Percentiles rank a stretch among this genome's conserved stretches.
phyloP scores from a whole-genome alignment of 2,797 vertebrate genomes.

The Pseudochirops corinnae region DNA sequence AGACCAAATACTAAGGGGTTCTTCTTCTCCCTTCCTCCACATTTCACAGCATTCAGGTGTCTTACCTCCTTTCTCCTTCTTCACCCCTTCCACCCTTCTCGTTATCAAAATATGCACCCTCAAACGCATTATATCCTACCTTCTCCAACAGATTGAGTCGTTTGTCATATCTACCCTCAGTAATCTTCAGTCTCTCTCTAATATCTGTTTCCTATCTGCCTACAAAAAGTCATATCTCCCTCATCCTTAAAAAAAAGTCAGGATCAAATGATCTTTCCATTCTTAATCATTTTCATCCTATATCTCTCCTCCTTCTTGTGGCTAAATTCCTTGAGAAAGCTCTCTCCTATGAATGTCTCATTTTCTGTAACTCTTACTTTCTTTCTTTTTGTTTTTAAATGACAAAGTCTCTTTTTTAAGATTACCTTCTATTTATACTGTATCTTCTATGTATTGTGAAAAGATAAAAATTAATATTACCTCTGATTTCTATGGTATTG shows the following conservation, averaged over 20 bases:
- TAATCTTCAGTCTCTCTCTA: not conserved
- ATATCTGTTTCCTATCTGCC: not conserved
- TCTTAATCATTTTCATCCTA: not conserved
- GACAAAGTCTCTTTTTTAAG: no score
- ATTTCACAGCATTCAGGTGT: not conserved
- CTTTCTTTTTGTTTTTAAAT: not conserved
- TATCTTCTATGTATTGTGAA: not conserved
- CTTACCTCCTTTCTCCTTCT: not conserved
- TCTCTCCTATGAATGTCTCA: not conserved
- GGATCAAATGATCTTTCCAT: not conserved
- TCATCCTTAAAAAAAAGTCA: not conserved
- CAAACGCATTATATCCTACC: not conserved
- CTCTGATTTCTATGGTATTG: not conserved
- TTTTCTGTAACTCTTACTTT: not conserved
- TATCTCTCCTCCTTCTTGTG: not conserved
- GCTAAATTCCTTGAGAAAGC: not conserved
- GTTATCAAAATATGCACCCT: not conserved
- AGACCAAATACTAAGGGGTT: not conserved
- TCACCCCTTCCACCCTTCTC: not conserved
- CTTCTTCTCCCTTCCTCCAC: not conserved
- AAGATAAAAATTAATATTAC: not conserved
- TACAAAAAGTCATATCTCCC: not conserved
- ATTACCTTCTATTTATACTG: not conserved
- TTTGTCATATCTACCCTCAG: not conserved
- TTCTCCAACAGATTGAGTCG: not conserved